phyloP scores from a whole-genome alignment of 2,888 invertebrate genomes.

The Gisinianus flammeolus region DNA sequence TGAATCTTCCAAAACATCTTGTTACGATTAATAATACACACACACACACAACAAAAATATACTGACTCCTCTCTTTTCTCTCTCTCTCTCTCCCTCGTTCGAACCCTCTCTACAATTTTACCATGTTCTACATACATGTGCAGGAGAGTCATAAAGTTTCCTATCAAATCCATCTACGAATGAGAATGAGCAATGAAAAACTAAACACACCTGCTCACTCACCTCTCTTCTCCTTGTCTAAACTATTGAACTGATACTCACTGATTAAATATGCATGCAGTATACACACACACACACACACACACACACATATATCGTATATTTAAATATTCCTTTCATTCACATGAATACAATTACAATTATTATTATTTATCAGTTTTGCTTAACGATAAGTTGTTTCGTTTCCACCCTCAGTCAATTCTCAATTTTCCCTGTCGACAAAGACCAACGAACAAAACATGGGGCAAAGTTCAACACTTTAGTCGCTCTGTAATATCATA shows the following conservation, averaged over 20 bases:
- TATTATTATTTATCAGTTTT: conserved; percentile 38
- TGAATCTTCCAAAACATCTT: too few relatives aligned
- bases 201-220: conserved; percentile 26
- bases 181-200: conserved; percentile 31
- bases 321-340: conserved; percentile 15
- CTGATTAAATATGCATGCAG: conserved; percentile 34
- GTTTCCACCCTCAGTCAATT: conserved; percentile 27
- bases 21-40: conserved; percentile 3
- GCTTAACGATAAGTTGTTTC: conserved; percentile 28
- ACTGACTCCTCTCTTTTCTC: conserved; percentile 2
- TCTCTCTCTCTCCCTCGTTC: neutral
- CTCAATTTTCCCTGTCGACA: too few relatives aligned
- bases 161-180: conserved; percentile 4
- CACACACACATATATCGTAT: too few relatives aligned
- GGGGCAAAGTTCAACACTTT: too few relatives aligned
- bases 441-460: too few relatives aligned
- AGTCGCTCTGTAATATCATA: too few relatives aligned
- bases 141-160: conserved; percentile 12
- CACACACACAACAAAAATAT: neutral
- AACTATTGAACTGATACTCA: neutral
- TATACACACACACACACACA: too few relatives aligned
- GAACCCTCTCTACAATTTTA: too few relatives aligned
- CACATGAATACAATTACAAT: conserved; percentile 32
- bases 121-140: neutral
- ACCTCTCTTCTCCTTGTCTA: conserved; percentile 2